Evolutionary conservation across 2,113 vertebrate species (phyloP), one percentile per base, ranked within the genome.

Genomic region (Scomber japonicus): DNA sequence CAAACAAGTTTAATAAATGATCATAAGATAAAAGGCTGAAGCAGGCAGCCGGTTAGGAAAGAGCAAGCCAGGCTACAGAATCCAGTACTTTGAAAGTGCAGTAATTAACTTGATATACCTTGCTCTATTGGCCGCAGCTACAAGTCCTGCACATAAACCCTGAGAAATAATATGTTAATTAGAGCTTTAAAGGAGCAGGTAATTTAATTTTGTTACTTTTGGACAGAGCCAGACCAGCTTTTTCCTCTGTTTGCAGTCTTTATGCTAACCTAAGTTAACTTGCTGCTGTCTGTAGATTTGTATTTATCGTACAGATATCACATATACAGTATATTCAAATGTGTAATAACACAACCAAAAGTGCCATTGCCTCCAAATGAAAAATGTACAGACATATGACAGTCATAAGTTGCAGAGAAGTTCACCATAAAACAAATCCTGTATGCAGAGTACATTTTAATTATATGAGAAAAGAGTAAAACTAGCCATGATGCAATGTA

Each of bases 401-500:
- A 45, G 48, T 17, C 48, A 8, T 40, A 40, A 40, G 35, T 40
- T 40, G 35, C 9, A n/a, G 35, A 54, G 24, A 31, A 55, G 31
- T 60, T 80, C 14, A 49, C 55, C 50, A 64, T 71, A 14, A 54
- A 54, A 40, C 7, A 68, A 35, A 24, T 64, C 4, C 31, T 68
- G 53, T 44, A 59, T 81, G 70, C 31, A 35, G n/a, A 19, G 3
- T n/a, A 10, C 46, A 49, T 73, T 73, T 61, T 46, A 55, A 65
- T 27, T 27, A 27, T 27, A 63, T 86, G 74, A 75, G 71, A 73
- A 65, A 69, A 80, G 51, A 71, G 56, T 57, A 40, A 70, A 46
- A 75, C 48, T 74, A 79, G 68, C 64, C n/a, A 64, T 75, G 75
- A 81, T 76, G 76, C 69, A 85, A 77, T 83, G 75, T 62, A 53